Evolutionary conservation across 2,113 vertebrate genomes (phyloP).

Genomic region (Osmerus mordax): DNA sequence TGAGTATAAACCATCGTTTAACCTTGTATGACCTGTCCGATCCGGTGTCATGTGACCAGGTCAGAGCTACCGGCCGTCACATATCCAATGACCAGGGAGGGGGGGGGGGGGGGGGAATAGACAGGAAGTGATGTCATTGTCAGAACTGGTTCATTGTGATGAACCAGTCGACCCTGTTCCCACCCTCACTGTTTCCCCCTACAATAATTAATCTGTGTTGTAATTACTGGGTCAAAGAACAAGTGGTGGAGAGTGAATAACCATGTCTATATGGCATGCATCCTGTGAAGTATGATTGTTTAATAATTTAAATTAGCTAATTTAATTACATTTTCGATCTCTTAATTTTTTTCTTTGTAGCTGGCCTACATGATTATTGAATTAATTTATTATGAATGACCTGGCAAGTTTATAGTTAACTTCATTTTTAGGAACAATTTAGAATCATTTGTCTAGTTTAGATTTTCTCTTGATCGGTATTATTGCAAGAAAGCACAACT

Average conservation of each 20-base stretch:
- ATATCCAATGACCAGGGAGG: no score
- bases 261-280: slow-evolving; percentile 80
- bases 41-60: slow-evolving; percentile 32
- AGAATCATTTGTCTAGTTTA: slow-evolving; percentile 47
- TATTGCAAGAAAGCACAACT: slow-evolving; percentile 63
- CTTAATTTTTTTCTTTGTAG: slow-evolving; percentile 81
- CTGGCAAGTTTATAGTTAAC: slow-evolving; percentile 76
- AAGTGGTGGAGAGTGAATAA: slow-evolving; percentile 75
- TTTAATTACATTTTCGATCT: slow-evolving; percentile 51
- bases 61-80: slow-evolving; percentile 3
- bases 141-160: no score
- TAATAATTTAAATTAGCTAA: slow-evolving; percentile 59
- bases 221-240: slow-evolving; percentile 74
- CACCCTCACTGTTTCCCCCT: slow-evolving; percentile 30
- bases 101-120: no score
- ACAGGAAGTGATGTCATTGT: no score
- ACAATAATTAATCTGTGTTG: slow-evolving; percentile 69
- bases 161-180: no score
- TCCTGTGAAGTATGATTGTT: slow-evolving; percentile 88
- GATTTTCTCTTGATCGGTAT: slow-evolving; percentile 54
- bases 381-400: slow-evolving; percentile 92
- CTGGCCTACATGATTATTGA: slow-evolving; percentile 90
- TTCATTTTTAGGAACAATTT: slow-evolving; percentile 78
- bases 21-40: slow-evolving; percentile 39
- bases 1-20: slow-evolving; percentile 53